phyloP scores from a whole-genome alignment of 2,888 invertebrate species.

The Spodoptera exigua region DNA sequence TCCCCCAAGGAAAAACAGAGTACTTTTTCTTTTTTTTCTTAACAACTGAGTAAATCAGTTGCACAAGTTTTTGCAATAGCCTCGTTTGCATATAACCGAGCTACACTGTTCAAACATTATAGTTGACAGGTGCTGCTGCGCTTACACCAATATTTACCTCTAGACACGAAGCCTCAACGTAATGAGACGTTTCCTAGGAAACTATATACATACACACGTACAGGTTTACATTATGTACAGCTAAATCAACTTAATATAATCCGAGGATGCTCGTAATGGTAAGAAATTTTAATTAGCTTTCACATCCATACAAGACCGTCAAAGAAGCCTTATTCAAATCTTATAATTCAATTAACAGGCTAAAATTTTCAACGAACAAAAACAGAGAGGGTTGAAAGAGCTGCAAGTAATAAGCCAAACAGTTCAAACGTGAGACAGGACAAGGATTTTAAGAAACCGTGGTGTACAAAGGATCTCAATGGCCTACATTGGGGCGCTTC shows the following conservation, averaged over 20 bases:
- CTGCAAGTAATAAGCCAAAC: slow-evolving; percentile 59
- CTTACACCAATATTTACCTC: slow-evolving; percentile 44
- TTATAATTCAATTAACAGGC: slow-evolving; percentile 67
- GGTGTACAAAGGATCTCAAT: slow-evolving; percentile 47
- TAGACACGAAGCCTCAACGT: slow-evolving; percentile 16
- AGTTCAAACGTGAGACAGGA: slow-evolving; percentile 58
- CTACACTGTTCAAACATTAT: slow-evolving; percentile 42
- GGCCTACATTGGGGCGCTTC: slow-evolving; percentile 11
- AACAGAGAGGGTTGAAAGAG: slow-evolving; percentile 64
- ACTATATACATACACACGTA: slow-evolving; percentile 10
- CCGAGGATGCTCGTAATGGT: slow-evolving; percentile 48
- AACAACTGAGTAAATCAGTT: slow-evolving; percentile 36
- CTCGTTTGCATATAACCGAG: slow-evolving; percentile 38
- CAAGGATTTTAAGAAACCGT: slow-evolving; percentile 56
- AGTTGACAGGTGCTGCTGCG: slow-evolving; percentile 40
- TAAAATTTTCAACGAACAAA: slow-evolving; percentile 69
- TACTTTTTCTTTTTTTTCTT: slow-evolving; percentile 36
- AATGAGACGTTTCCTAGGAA: slow-evolving; percentile 42
- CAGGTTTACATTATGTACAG: slow-evolving; percentile 14
- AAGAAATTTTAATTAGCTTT: slow-evolving; percentile 59
- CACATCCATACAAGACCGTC: slow-evolving; percentile 48
- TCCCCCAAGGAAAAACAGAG: slow-evolving; percentile 33
- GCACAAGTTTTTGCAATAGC: slow-evolving; percentile 32
- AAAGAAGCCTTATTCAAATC: slow-evolving; percentile 64
- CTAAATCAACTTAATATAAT: slow-evolving; percentile 56